Evolutionary conservation across 2,888 invertebrate species (phyloP).

Genomic region (Troides oblongomaculatus): DNA sequence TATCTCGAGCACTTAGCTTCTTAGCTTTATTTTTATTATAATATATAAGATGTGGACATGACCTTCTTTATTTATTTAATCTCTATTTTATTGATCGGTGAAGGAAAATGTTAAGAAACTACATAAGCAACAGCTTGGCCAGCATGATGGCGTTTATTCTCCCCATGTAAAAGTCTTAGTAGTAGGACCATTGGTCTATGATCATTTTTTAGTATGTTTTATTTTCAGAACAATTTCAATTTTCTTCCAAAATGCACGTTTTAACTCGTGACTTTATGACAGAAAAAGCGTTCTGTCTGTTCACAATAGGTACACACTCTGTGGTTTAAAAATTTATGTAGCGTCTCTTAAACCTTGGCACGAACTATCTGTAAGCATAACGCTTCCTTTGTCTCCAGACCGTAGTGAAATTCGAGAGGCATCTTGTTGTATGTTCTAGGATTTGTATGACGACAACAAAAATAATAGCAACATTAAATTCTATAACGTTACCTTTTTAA

Average conservation of each 20-base stretch:
- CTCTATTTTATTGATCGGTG: too few relatives aligned
- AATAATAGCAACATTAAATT: background rate
- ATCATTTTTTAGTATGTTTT: background rate
- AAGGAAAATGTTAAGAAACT: too few relatives aligned
- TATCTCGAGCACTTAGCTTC: too few relatives aligned
- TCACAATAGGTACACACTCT: background rate
- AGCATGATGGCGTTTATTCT: too few relatives aligned
- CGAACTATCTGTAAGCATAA: constrained; percentile 13
- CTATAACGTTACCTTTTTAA: background rate
- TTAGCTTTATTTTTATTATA: too few relatives aligned
- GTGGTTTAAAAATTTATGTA: constrained; percentile 17
- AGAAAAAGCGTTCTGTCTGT: background rate
- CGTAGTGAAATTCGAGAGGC: constrained; percentile 9
- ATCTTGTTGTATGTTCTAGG: constrained; percentile 8
- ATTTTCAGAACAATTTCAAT: background rate
- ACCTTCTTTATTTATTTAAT: too few relatives aligned
- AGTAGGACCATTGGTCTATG: too few relatives aligned
- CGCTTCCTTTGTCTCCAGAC: constrained; percentile 14
- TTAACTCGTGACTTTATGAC: background rate
- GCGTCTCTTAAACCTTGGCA: constrained; percentile 26
- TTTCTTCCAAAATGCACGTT: background rate
- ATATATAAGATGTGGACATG: too few relatives aligned
- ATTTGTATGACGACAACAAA: background rate
- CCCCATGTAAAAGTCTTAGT: too few relatives aligned
- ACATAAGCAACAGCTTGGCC: too few relatives aligned